Base-by-base conservation (phyloP, 2,113 vertebrate genomes). In the Ancistrus triradiatus region DNA sequence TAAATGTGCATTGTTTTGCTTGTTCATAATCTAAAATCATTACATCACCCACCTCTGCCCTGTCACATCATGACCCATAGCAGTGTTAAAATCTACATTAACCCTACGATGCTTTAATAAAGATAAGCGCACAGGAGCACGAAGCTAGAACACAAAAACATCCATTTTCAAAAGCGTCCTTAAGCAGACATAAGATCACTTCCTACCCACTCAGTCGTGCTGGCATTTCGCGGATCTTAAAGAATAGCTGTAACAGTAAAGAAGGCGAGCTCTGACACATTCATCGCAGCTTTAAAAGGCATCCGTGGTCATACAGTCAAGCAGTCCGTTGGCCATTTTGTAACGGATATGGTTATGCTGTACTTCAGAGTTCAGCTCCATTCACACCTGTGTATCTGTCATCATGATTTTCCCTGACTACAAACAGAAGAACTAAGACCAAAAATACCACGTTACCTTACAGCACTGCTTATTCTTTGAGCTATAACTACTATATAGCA, bases 261-360 rank as follows among this genome's bases (percentile, higher is more conserved):
- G 44, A 50, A 66, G 13, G 14, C 33, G 49, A 66, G 57, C 33
- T 57, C 52, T 66, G 63, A 57, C 52, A 57, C 52, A 14, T 57
- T 48, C 7, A 13, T 42, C 15, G 3, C 43, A 1, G 52, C 63
- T 31, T 49, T 24, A 55, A 44, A 66, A 37, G 53, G 53, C 44
- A 44, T 48, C 44, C 49, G 7, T 27, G 7, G 7, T 44, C 31
- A 53, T 21, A 31, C 17, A 64, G 22, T 49, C 53, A 38, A 48
- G 51, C 28, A 48, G 9, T 24, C 42, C 28, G 22, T 13, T 22
- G 25, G 21, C 52, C 40, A 52, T 18, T 57, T 38, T 57, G 52
- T 57, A 44, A 56, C 50, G n/a, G 53, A 38, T 58, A 25, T 18
- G 31, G 6, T 18, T 58, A 28, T n/a, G n/a, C 14, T n/a, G n/a